These are phyloP conservation scores for Oreochromis grahami DNA, from an alignment of 2,797 vertebrate species.

Conservation along the genomic window DNA sequence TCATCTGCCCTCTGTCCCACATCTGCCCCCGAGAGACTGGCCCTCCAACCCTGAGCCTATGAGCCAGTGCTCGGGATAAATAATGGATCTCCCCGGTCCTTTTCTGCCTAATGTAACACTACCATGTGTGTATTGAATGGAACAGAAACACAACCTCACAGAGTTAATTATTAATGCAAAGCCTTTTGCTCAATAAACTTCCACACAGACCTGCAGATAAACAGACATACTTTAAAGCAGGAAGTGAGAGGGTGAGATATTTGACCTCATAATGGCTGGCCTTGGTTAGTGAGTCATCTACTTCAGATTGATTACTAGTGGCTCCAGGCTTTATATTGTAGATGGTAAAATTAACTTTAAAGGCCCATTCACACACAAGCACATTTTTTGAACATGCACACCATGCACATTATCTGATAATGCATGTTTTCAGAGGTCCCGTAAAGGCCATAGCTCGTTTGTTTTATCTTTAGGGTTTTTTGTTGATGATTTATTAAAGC, in stretches of 20 bases:
- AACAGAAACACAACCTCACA: neutral
- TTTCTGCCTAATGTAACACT: constrained; percentile 4
- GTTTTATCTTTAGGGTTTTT: neutral
- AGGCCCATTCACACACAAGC: neutral
- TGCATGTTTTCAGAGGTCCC: neutral
- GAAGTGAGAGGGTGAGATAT: neutral
- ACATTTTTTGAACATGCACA: neutral
- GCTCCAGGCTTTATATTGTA: neutral
- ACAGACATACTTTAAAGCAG: neutral
- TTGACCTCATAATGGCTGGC: neutral
- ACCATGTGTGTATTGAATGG: neutral
- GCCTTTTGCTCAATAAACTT: constrained; percentile 13
- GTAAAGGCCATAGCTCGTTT: fast-evolving
- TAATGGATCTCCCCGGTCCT: constrained; percentile 30
- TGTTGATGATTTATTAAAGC: neutral
- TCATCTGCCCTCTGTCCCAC: neutral
- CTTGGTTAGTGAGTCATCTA: constrained; percentile 1
- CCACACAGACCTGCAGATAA: neutral
- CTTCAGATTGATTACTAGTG: neutral
- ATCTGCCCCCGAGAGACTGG: constrained; percentile 3
- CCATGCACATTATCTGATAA: neutral
- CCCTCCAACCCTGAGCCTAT: constrained; percentile 28
- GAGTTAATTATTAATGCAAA: constrained; percentile 41
- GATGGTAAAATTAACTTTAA: neutral
- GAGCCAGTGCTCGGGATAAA: constrained; percentile 43